Base-by-base conservation (phyloP, 1,140 invertebrate genomes). In the Rhizoglyphus robini region DNA sequence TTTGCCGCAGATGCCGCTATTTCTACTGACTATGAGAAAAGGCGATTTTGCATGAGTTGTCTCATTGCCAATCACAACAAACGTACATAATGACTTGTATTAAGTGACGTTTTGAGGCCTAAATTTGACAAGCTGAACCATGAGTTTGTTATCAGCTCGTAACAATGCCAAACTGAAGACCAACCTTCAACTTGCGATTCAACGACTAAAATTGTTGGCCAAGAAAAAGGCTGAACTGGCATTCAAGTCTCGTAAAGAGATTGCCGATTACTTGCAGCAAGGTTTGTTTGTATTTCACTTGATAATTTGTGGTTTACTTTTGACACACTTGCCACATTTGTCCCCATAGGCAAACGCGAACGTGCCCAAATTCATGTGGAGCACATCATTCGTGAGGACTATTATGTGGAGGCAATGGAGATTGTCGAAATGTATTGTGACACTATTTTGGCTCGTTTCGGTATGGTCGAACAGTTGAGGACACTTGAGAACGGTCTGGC, bases 371-470 rank as follows among this genome's bases (percentile, higher is more conserved):
- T 99, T 68, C 80, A 94, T 38, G 96, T 99, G 0, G 96, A 99
- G 76, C 89, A 96, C 67, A 99, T 99, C 57, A 96, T 99, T 65
- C 83, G 96, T 29, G 96, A 99, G 80, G 96, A 99, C 79, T 99
- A 98, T 76, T 82, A 97, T 76, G 94, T 99, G 0, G 96, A 99
- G 79, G 67, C 94, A 0, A 95, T 98, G 87, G 96, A 99, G 82
- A 81, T 99, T 54, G 82, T 99, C 2, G 96, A 99, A 80, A 97
- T 98, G 92, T 99, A 95, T 75, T 98, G 95, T 79, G 96, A 99
- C 80, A 77, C 99, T 23, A 75, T 99, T 18, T 77, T 99, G 20
- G 94, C 96, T 2, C 82, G 95, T 74, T 99, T 97, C 80, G 96
- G 96, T 18, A 79, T 99, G 0, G 85, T 99, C 57, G 89, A 96